phyloP scores from a whole-genome alignment of 2,113 vertebrate species.

The Calidris pugnax region DNA sequence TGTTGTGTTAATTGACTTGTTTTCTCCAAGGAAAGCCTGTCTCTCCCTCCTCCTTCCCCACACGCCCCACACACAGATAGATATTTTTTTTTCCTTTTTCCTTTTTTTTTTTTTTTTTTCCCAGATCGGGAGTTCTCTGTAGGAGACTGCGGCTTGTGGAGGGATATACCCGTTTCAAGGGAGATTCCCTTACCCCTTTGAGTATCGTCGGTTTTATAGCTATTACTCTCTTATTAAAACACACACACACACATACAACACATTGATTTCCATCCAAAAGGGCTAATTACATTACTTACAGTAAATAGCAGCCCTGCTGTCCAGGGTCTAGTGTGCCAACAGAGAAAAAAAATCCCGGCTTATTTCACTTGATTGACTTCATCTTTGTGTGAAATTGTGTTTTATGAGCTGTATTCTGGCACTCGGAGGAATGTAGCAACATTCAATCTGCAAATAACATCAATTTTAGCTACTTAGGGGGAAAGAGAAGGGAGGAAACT shows the following conservation, averaged over 20 bases:
- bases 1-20: slow-evolving; percentile 36
- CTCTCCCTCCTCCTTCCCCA: neutral
- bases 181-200: slow-evolving; percentile 30
- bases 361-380: slow-evolving; percentile 79
- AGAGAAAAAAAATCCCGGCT: slow-evolving; percentile 56
- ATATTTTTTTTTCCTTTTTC: no score
- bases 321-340: slow-evolving; percentile 69
- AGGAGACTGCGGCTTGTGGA: neutral
- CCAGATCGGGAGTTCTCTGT: neutral
- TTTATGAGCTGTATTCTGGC: slow-evolving; percentile 77
- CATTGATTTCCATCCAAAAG: slow-evolving; percentile 74
- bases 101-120: no score
- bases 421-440: slow-evolving; percentile 62
- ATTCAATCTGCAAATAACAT: slow-evolving; percentile 74
- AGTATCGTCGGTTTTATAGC: slow-evolving; percentile 12
- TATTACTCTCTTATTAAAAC: slow-evolving; percentile 51
- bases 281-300: slow-evolving; percentile 82
- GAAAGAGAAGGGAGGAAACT: slow-evolving; percentile 30
- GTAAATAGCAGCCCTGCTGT: slow-evolving; percentile 79
- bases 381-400: slow-evolving; percentile 76
- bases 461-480: slow-evolving; percentile 60
- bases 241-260: slow-evolving; percentile 40
- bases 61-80: neutral
- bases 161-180: slow-evolving; percentile 17
- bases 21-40: slow-evolving; percentile 14